Base-by-base conservation (phyloP, 2,888 invertebrate species). In the Trilocha varians region DNA sequence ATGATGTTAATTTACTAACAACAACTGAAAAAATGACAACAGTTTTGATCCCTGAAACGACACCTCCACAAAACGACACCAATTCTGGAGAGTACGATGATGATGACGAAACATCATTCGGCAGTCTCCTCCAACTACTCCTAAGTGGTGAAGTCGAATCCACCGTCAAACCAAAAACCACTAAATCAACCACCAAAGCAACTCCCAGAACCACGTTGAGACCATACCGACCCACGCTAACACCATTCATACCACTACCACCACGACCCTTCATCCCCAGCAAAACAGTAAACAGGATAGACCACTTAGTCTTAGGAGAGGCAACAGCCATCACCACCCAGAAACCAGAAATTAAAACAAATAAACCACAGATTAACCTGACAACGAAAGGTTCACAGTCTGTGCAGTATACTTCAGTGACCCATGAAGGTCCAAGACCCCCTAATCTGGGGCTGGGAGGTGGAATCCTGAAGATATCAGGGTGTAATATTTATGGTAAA, bases 401-500 rank as follows among this genome's bases (percentile, higher is more conserved):
- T 2, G 34, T 14, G 6, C 61, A 56, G 13, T 54, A 61, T 16
- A 50, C 60, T 5, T 54, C 65, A 5, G 44, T 43, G 6, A 43
- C 53, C 6, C 50, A 58, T 3, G 65, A 62, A 32, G 48, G 55
- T 2, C 55, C 59, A 0, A 46, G 62, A 6, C 69, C 65, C 5
- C 62, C 68, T 0, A 52, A 52, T 17, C 55, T 42, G 5, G 70
- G 65, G 2, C 46, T 69, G 1, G 83, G 87, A 1, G 73, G 87
- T 11, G 91, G 91, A 32, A 73, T 91, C 39, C 75, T 93, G 36
- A 95, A 94, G 72, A 70, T 95, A 47, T 94, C 94, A 9, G 95
- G 95, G 1, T 96, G 96, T 66, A 96, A 96, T 75, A 95, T 96
- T 57, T 95, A 95, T 62, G 96, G 96, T 5, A 88, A 92, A 49